Percentiles rank a stretch among this genome's conserved stretches.
phyloP scores from a whole-genome alignment of 30 jellyfish, hydroid and myxozoan genomes.

The Hydractinia symbiolongicarpus region DNA sequence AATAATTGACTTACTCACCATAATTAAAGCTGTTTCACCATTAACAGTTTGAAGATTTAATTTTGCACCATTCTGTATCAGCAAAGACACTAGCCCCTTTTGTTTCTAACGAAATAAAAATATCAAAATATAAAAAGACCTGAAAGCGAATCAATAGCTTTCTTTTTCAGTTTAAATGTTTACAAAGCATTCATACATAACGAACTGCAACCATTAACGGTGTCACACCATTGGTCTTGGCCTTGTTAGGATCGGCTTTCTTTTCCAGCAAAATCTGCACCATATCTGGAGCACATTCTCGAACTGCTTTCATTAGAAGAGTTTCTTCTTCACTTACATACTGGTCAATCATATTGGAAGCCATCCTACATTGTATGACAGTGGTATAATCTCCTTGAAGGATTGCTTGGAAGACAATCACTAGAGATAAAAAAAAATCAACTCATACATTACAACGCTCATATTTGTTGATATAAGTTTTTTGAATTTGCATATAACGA shows the following conservation, averaged over 20 bases:
- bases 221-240: constrained; percentile 54
- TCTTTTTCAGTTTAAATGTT: neutral
- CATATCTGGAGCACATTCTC: constrained; percentile 34
- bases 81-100: constrained; percentile 46
- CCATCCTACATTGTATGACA: constrained; percentile 17
- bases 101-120: constrained; percentile 42
- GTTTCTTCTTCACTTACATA: constrained; percentile 27
- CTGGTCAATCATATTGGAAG: neutral
- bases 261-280: constrained; percentile 43
- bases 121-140: no score
- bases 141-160: neutral
- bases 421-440: neutral
- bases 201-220: constrained; percentile 76
- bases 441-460: no score
- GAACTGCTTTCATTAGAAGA: constrained; percentile 34
- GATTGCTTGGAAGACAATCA: constrained; percentile 17
- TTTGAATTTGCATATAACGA: neutral
- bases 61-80: constrained; percentile 60
- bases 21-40: constrained; percentile 73
- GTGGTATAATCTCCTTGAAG: neutral
- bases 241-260: constrained; percentile 55
- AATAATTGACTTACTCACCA: constrained; percentile 24
- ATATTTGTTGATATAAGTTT: neutral
- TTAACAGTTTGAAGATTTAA: constrained; percentile 56
- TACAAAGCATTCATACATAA: constrained; percentile 21